Base-by-base conservation (phyloP, 2,797 vertebrate genomes). In the Simalia tracyae region DNA sequence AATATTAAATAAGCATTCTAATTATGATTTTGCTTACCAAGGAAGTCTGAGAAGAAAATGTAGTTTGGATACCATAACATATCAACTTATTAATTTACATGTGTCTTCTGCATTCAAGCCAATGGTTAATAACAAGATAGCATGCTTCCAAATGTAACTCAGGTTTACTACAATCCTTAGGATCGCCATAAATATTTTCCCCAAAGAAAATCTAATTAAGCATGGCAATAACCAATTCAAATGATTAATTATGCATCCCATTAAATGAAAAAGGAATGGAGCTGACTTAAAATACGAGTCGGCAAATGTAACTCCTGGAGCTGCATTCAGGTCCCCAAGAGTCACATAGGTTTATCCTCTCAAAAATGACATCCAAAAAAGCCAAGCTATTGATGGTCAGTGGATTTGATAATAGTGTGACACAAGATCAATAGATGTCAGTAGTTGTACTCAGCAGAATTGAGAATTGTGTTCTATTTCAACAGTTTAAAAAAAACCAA, bases 91-190 rank as follows among this genome's bases (percentile, higher is more conserved):
- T 87, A 85, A 92, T 24, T 46, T 76, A 31, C 57, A 72, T 86
- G 42, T 86, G 84, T 8, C 59, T 92, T 92, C 84, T 81, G 85
- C 85, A 66, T 57, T 90, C 61, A 90, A 90, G 64, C 57, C 66
- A 81, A 81, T 46, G 84, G 88, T 76, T 87, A 92, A 90, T 76
- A 87, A 87, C n/a, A 81, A 59, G 24, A 90, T 81, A 81, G 87
- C 87, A 46, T 84, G 59, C 81, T 92, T 92, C 61, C 92, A 90
- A 87, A 68, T 81, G 57, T n/a, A 87, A 90, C 87, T 92, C 42
- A 19, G 46, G 56, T 81, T 90, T 63, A 90, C 57, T 81, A 42
- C 42, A 14, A 87, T 63, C 15, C 63, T 90, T 87, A 87, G 76
- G 84, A 81, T 87, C 64, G 24, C 10, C 36, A 92, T 90, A 81